phyloP scores from a whole-genome alignment of 2,888 invertebrate genomes.

The Tenthredo notha region DNA sequence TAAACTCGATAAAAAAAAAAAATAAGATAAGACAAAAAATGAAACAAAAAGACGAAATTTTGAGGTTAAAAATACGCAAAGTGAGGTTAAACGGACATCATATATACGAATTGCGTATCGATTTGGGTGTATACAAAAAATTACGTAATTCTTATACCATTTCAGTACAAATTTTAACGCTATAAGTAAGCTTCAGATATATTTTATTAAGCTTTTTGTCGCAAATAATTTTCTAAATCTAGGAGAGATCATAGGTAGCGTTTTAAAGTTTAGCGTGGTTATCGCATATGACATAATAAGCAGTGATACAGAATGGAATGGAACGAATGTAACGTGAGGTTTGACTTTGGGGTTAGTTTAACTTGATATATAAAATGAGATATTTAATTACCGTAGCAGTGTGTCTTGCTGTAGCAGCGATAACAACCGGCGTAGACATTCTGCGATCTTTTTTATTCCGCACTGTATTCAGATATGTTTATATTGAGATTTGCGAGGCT shows the following conservation, averaged over 20 bases:
- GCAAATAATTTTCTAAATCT: not conserved
- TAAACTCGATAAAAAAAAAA: not conserved
- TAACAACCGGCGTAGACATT: conserved; percentile 86
- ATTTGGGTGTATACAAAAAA: not conserved
- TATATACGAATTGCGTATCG: not conserved
- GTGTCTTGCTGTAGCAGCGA: conserved; percentile 91
- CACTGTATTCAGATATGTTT: not conserved
- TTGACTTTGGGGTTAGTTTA: conserved; percentile 39
- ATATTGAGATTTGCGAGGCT: not conserved
- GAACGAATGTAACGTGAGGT: conserved; percentile 48
- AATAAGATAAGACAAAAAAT: not conserved
- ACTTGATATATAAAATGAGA: conserved; percentile 30
- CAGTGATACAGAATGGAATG: not conserved
- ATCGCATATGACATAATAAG: not conserved
- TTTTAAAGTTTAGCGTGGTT: not conserved
- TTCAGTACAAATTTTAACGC: not conserved
- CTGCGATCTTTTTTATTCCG: conserved; percentile 46
- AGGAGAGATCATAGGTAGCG: not conserved
- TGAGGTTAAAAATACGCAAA: not conserved
- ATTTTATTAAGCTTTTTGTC: not conserved
- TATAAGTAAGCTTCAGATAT: not conserved
- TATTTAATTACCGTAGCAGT: conserved; percentile 88
- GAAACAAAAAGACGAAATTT: not conserved
- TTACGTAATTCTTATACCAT: not conserved
- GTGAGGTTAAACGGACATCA: not conserved